A percentile compares a stretch with the other conserved stretches of the same genome.
Conservation (phyloP, 2,888 invertebrate genomes). For the Alitta virens region DNA sequence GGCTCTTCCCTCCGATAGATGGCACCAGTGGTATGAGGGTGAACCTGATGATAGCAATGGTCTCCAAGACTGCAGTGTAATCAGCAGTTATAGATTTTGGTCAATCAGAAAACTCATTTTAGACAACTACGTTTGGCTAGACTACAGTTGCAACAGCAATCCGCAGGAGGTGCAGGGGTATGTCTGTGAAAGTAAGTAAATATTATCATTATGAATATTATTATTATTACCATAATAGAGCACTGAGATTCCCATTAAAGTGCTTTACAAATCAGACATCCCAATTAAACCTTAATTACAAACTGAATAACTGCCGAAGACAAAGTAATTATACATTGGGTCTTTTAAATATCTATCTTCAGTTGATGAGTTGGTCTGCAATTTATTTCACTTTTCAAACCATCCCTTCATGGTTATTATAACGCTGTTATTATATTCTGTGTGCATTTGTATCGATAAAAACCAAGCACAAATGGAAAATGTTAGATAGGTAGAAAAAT, state of each 20-base stretch:
- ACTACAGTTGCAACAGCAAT: constrained; percentile 20
- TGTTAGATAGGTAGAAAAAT: too few species aligned
- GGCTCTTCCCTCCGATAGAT: constrained; percentile 16
- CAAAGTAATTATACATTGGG: background rate
- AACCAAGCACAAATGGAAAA: too few species aligned
- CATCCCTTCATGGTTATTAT: too few species aligned
- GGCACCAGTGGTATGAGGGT: constrained; percentile 22
- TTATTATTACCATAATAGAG: too few species aligned
- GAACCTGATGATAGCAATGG: constrained; percentile 19
- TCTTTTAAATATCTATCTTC: background rate
- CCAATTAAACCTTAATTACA: background rate
- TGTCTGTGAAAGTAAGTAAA: constrained; percentile 25
- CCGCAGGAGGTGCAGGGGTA: constrained; percentile 26
- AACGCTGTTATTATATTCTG: too few species aligned
- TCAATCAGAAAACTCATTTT: constrained; percentile 10
- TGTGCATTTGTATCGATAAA: too few species aligned
- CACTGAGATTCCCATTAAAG: too few species aligned
- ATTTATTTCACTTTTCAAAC: too few species aligned
- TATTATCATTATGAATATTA: background rate
- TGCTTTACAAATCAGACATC: too few species aligned
- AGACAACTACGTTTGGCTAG: constrained; percentile 19
- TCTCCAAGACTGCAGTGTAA: constrained; percentile 18
- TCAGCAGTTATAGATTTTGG: constrained; percentile 28
- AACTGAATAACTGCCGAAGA: background rate
- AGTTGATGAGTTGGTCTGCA: too few species aligned